phyloP scores from a whole-genome alignment of 2,113 vertebrate genomes.

The Forbesichthys agassizii region DNA sequence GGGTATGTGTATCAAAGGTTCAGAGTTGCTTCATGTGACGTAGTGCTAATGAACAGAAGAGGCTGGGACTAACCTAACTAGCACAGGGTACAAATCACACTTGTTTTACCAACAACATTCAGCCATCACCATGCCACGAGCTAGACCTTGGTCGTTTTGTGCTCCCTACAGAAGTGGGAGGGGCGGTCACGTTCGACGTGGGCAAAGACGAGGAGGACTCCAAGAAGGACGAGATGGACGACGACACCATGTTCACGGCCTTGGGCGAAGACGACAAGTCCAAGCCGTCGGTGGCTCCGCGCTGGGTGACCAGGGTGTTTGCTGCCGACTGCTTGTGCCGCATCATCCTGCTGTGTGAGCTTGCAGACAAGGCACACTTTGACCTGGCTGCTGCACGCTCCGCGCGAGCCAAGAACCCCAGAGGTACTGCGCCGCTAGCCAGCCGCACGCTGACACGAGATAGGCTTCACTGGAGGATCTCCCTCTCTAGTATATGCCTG shows the following conservation, averaged over 20 bases:
- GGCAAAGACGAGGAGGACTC: constrained; percentile 91
- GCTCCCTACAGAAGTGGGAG: constrained; percentile 82
- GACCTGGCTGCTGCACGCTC: constrained; percentile 90
- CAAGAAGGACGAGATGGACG: constrained; percentile 97
- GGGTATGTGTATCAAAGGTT: no score
- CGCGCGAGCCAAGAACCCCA: constrained; percentile 85
- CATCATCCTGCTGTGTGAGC: constrained; percentile 92
- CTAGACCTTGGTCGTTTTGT: not conserved
- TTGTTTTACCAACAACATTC: no score
- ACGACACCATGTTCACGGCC: constrained; percentile 96
- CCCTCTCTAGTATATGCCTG: no score
- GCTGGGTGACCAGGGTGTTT: constrained; percentile 97
- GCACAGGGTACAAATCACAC: no score
- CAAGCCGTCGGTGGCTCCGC: constrained; percentile 93
- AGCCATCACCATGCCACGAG: no score
- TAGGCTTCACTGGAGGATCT: no score
- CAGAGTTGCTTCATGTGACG: no score
- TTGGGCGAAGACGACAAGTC: constrained; percentile 93
- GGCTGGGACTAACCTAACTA: no score
- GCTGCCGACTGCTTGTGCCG: constrained; percentile 96
- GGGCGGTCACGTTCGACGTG: constrained; percentile 78
- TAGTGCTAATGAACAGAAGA: no score
- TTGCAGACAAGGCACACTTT: constrained; percentile 88
- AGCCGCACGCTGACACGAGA: not conserved
- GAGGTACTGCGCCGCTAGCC: constrained; percentile 76